These are phyloP conservation scores for Drosophila phalerata DNA, from an alignment of 2,888 invertebrate genomes.

Conservation along the genomic window DNA sequence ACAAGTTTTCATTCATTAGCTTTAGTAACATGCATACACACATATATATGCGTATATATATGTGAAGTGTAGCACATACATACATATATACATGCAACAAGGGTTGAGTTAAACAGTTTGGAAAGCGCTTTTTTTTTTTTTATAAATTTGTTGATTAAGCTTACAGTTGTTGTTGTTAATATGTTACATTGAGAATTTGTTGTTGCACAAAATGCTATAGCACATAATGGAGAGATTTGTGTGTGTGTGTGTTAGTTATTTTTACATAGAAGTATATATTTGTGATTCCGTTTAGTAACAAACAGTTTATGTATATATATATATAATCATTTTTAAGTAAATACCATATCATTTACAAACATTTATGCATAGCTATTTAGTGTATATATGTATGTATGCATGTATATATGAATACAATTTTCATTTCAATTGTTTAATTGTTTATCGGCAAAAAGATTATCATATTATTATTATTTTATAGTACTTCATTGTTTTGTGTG, in stretches of 20 bases:
- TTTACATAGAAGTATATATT: conserved; percentile 22
- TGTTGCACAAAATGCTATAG: conserved; percentile 67
- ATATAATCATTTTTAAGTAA: conserved; percentile 47
- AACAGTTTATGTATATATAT: conserved; percentile 26
- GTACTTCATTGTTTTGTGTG: conserved; percentile 27
- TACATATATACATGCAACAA: conserved; percentile 32
- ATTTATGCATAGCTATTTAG: conserved; percentile 44
- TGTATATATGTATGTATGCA: conserved; percentile 30
- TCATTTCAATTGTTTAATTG: neutral
- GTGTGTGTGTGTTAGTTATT: conserved; percentile 24
- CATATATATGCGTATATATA: conserved; percentile 2
- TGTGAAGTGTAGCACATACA: conserved; percentile 7
- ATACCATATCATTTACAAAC: conserved; percentile 59
- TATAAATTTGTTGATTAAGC: conserved; percentile 52
- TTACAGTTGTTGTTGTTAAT: conserved; percentile 14
- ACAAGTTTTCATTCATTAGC: conserved; percentile 41
- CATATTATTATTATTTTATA: neutral
- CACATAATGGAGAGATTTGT: conserved; percentile 73
- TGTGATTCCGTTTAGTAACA: conserved; percentile 26
- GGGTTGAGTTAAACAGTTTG: conserved; percentile 27
- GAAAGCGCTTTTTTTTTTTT: conserved; percentile 38
- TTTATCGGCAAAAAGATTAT: conserved; percentile 19
- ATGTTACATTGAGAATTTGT: conserved; percentile 52
- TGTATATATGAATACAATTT: conserved; percentile 44
- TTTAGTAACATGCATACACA: conserved; percentile 37